Base-by-base conservation (phyloP, 2,113 vertebrate species). In the Tetrax tetrax region DNA sequence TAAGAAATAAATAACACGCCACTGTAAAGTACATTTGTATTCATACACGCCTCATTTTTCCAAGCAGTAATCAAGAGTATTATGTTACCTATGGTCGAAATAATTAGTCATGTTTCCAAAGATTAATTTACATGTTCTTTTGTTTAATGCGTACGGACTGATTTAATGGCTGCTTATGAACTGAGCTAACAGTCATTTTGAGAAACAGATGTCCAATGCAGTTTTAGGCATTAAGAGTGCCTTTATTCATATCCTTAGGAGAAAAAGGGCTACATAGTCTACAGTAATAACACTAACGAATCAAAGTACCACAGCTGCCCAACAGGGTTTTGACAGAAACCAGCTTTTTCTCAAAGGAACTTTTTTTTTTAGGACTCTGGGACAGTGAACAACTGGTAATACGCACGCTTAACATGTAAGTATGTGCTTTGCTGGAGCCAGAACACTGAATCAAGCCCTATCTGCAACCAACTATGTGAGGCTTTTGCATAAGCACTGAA, bases 231-330 rank as follows among this genome's bases (percentile, higher is more conserved):
- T 89, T 83, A 90, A 92, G 76, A 95, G 84, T 89, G 87, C 80
- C 93, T 97, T 96, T 94, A 96, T 97, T 92, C 90, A 87, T 94
- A 92, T 96, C 90, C 93, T 89, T 94, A 96, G 88, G 89, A 96
- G 87, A 92, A 93, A 95, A 95, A 89, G 76, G 83, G 83, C 93
- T 96, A 94, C 77, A 92, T 53, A 79, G 87, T 76, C 90, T 90
- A 74, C 31, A 94, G 95, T 90, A 97, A 95, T 92, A 97, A 96
- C 83, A 83, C 82, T 88, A 95, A 95, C 83, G 93, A 96, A 91
- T 94, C 89, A 93, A 94, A 93, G 74, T 83, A 79, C 86, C 87
- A 91, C 90, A 97, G 96, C 96, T 96, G 93, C 88, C 93, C 93
- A 96, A 87, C 57, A 87, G 90, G 68, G 80, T 96, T 96, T 96